Conservation (phyloP, 2,888 invertebrate genomes). For the Cantharis rustica region DNA sequence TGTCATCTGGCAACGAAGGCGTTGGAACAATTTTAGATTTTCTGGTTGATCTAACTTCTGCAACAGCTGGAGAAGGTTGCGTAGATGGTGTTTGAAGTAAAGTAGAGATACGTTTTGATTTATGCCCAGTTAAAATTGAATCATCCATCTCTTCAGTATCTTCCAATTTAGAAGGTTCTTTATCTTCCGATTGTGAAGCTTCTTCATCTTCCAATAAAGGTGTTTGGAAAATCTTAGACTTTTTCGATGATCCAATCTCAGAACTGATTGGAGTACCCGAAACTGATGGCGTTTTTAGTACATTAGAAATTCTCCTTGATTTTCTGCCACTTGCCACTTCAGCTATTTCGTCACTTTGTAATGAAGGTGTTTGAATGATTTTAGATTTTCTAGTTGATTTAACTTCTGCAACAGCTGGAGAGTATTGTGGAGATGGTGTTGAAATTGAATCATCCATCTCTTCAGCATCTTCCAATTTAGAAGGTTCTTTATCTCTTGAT, state of each 20-base stretch:
- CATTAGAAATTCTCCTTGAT: too few species aligned
- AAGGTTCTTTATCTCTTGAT: too few species aligned
- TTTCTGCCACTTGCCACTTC: neutral
- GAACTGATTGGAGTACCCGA: neutral
- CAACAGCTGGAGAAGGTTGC: neutral
- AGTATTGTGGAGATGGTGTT: neutral
- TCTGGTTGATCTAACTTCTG: neutral
- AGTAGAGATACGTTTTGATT: neutral
- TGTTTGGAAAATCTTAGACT: neutral
- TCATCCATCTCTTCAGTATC: neutral
- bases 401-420: neutral
- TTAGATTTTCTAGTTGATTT: too few species aligned
- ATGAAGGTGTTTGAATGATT: too few species aligned
- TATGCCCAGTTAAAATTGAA: neutral
- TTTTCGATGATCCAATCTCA: neutral
- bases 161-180: too few species aligned
- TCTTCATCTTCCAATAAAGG: too few species aligned
- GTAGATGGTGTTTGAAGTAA: neutral
- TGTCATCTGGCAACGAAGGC: neutral
- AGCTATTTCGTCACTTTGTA: neutral
- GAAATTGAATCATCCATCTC: neutral
- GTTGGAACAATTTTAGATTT: neutral
- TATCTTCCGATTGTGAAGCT: too few species aligned
- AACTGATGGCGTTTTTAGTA: neutral
- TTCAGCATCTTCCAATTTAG: neutral